Conservation (phyloP, 2,888 invertebrate genomes). For the Neocrepidodera transversa region DNA sequence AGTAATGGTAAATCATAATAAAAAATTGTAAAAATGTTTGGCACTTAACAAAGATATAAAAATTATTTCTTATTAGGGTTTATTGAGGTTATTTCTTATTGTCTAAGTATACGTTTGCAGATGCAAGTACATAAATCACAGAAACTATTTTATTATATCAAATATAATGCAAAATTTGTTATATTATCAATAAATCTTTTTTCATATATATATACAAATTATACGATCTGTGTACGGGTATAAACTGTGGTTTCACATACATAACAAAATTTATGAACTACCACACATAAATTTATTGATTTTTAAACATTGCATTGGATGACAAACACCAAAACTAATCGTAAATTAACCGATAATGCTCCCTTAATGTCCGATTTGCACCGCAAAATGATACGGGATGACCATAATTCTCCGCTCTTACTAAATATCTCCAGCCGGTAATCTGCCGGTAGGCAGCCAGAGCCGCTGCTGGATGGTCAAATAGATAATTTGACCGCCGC, state of each 20-base stretch:
- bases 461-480: constrained; percentile 37
- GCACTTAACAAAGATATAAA: too few relatives aligned
- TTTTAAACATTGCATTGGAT: constrained; percentile 42
- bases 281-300: constrained; percentile 37
- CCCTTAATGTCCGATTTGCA: constrained; percentile 46
- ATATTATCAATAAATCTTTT: too few relatives aligned
- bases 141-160: too few relatives aligned
- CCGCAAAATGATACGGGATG: constrained; percentile 51
- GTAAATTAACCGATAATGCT: constrained; percentile 46
- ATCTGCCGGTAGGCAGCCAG: constrained; percentile 38
- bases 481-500: constrained; percentile 41
- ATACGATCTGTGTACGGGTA: not conserved
- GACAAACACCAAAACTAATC: constrained; percentile 39
- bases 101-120: too few relatives aligned
- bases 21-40: too few relatives aligned
- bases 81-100: too few relatives aligned
- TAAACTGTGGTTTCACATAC: constrained; percentile 7
- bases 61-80: too few relatives aligned
- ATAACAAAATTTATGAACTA: constrained; percentile 11
- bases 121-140: too few relatives aligned
- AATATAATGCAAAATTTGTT: too few relatives aligned
- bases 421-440: constrained; percentile 49
- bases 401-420: constrained; percentile 50
- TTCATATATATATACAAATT: too few relatives aligned
- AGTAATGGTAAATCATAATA: too few relatives aligned